These are phyloP conservation scores for Strongylocentrotus purpuratus DNA, from an alignment of 35 echinoderm and acorn worm species.

Conservation along the genomic window DNA sequence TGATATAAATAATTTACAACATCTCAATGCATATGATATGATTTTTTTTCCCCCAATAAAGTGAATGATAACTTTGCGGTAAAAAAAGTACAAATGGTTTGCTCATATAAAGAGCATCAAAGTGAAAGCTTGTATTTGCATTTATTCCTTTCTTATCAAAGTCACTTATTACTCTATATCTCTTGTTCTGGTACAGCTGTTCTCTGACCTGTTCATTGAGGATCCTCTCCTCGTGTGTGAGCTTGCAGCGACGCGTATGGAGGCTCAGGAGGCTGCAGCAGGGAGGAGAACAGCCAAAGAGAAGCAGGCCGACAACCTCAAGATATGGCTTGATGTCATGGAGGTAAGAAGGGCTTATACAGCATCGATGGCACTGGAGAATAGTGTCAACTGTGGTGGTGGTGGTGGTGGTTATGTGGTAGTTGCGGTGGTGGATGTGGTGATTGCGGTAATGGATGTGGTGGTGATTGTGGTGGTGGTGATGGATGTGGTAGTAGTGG, in stretches of 20 bases:
- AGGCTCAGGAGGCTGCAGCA: conserved; percentile 73
- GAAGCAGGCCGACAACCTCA: conserved; percentile 79
- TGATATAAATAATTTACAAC: no score
- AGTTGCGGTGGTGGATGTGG: no score
- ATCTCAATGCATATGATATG: no score
- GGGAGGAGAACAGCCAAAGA: conserved; percentile 87
- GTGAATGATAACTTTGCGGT: no score
- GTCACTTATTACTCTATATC: not conserved
- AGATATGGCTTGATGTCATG: conserved; percentile 82
- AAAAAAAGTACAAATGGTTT: not conserved
- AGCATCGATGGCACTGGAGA: not conserved
- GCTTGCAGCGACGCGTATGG: conserved; percentile 73
- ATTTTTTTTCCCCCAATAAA: no score
- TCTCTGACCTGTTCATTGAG: conserved; percentile 91
- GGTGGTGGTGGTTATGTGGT: no score
- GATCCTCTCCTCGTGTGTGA: conserved; percentile 93
- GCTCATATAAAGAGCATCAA: not conserved
- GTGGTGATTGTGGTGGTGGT: no score
- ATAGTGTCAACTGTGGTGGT: no score
- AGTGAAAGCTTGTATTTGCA: not conserved
- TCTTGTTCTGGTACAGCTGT: conserved; percentile 61
- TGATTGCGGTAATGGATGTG: no score
- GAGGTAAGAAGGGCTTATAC: conserved; percentile 58
- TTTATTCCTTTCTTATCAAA: not conserved
- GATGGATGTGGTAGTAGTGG: no score